These are phyloP conservation scores for Tetranychus piercei DNA, from an alignment of 2,888 invertebrate genomes.

Conservation along the genomic window DNA sequence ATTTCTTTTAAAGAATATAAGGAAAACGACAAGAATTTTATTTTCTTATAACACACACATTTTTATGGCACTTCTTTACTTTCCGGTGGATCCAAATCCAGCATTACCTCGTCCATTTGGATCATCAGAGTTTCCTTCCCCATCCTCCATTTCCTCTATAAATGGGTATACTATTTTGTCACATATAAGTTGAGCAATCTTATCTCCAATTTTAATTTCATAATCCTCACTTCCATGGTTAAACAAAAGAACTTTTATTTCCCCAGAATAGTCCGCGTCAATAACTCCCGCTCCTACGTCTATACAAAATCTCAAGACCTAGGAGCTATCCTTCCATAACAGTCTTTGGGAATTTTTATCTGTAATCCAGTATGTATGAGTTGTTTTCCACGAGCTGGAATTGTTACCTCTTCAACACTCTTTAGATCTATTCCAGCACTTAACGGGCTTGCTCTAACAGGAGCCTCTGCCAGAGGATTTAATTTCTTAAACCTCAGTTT, in stretches of 20 bases:
- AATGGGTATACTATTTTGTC: constrained; percentile 74
- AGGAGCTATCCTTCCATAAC: constrained; percentile 79
- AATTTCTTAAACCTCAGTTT: no score
- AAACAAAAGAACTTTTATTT: constrained; percentile 80
- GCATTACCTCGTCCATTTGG: no score
- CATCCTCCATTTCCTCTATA: constrained; percentile 51
- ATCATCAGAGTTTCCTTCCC: no score
- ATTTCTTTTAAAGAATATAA: no score
- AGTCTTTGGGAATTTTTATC: constrained; percentile 69
- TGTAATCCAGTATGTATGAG: constrained; percentile 68
- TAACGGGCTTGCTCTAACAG: constrained; percentile 59
- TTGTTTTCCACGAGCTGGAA: constrained; percentile 69
- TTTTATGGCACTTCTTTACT: no score
- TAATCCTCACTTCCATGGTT: constrained; percentile 74
- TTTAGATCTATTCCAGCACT: constrained; percentile 84
- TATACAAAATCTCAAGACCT: no score
- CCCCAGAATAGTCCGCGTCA: constrained; percentile 83
- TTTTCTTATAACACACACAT: no score
- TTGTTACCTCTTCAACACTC: constrained; percentile 56
- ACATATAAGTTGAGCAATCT: constrained; percentile 90
- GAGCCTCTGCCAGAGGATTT: constrained; percentile 58
- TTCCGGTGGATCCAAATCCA: no score
- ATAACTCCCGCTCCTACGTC: constrained; percentile 87
- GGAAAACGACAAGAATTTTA: no score
- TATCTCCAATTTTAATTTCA: constrained; percentile 59